Percentiles rank a stretch among this genome's conserved stretches.
Evolutionary conservation across 2,113 vertebrate species (phyloP).

Genomic region (Eira barbara): DNA sequence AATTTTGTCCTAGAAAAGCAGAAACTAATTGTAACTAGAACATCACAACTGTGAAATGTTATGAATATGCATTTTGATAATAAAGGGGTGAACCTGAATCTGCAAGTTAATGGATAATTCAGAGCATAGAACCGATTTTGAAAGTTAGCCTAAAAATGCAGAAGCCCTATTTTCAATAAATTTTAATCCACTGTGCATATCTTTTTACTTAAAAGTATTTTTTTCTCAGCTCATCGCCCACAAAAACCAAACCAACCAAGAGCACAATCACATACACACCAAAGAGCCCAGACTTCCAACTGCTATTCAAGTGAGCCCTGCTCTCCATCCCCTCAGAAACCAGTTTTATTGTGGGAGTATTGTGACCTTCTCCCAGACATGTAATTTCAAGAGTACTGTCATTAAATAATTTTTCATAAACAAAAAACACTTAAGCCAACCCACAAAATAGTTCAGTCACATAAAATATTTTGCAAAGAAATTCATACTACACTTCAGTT

Average conservation of each 20-base stretch:
- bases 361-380: not conserved
- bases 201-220: not conserved
- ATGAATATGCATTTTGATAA: slow-evolving; percentile 85
- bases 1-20: slow-evolving; percentile 86
- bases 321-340: not conserved
- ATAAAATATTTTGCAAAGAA: slow-evolving; percentile 34
- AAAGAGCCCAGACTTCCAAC: not conserved
- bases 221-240: not conserved
- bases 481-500: not conserved
- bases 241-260: not conserved
- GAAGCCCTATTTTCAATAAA: not conserved
- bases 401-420: not conserved
- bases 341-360: not conserved
- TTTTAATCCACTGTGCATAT: not conserved
- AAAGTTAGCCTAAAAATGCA: not conserved
- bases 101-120: slow-evolving; percentile 76
- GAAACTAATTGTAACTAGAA: slow-evolving; percentile 85
- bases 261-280: not conserved
- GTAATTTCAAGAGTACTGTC: not conserved
- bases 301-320: not conserved
- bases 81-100: slow-evolving; percentile 70
- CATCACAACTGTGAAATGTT: slow-evolving; percentile 82
- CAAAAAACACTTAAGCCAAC: not conserved
- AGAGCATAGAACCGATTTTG: slow-evolving; percentile 68
- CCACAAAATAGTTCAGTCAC: not conserved